A percentile compares a stretch with the other conserved stretches of the same genome.
Evolutionary conservation across 2,113 vertebrate species (phyloP).

Genomic region (Phalacrocorax carbo): DNA sequence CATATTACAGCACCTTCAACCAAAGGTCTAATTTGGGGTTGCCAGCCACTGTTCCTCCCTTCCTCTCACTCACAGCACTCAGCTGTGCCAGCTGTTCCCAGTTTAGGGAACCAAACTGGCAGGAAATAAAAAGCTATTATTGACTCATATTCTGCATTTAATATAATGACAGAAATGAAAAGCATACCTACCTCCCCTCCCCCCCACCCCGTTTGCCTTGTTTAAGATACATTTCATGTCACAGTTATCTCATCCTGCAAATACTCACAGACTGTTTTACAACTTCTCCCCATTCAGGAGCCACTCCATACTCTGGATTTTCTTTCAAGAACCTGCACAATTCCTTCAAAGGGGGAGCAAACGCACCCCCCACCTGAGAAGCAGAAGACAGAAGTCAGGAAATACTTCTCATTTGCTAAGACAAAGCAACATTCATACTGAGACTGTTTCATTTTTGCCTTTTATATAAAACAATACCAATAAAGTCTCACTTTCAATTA

Average conservation of each 20-base stretch:
- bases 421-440: neutral
- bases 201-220: neutral
- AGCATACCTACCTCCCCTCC: neutral
- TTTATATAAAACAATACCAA: neutral
- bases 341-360: slow-evolving; percentile 96
- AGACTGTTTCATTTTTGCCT: neutral
- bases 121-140: neutral
- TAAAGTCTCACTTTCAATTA: neutral
- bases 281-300: slow-evolving; percentile 97
- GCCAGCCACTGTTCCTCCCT: neutral
- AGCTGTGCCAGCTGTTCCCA: neutral
- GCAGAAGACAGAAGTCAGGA: neutral
- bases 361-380: slow-evolving; percentile 92
- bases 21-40: neutral
- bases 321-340: slow-evolving; percentile 95
- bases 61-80: neutral
- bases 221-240: neutral
- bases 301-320: slow-evolving; percentile 95
- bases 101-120: neutral
- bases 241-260: neutral
- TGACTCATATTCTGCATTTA: neutral
- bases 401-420: neutral
- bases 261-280: slow-evolving; percentile 93
- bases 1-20: neutral
- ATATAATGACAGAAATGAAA: neutral